phyloP scores from a whole-genome alignment of 2,113 vertebrate genomes.

The Monopterus albus region DNA sequence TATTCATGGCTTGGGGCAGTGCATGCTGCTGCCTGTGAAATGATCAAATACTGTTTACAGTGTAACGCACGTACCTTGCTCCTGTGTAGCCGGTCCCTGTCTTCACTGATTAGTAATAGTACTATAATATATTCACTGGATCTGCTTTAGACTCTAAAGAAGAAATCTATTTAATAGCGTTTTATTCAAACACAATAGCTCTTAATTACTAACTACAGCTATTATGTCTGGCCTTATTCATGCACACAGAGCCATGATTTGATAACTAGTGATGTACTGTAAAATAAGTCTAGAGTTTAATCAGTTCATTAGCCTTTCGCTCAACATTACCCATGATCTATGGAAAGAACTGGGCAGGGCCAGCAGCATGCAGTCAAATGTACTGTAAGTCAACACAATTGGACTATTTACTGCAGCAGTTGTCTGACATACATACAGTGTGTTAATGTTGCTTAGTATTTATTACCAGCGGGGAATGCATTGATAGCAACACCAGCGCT shows the following conservation, averaged over 20 bases:
- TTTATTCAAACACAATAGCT: constrained; percentile 3
- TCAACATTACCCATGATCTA: not conserved
- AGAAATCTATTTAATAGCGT: constrained; percentile 7
- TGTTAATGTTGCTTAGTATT: constrained; percentile 13
- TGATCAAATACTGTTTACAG: constrained; percentile 37
- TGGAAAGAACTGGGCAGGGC: constrained; percentile 19
- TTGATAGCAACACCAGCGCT: constrained; percentile 4
- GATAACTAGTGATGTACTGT: constrained; percentile 6
- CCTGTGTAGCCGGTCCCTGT: constrained; percentile 31
- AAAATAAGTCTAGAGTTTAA: constrained; percentile 25
- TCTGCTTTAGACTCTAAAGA: constrained; percentile 26
- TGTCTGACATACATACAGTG: constrained; percentile 1
- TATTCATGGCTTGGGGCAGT: constrained; percentile 31
- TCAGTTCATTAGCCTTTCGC: constrained; percentile 42
- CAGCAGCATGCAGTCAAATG: constrained; percentile 27
- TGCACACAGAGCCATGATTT: constrained; percentile 13
- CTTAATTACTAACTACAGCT: not conserved
- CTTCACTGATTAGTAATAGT: constrained; percentile 33
- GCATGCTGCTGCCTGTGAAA: constrained; percentile 31
- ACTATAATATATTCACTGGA: constrained; percentile 5
- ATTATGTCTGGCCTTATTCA: not conserved
- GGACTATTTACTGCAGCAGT: constrained; percentile 33
- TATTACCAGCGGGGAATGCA: constrained; percentile 20
- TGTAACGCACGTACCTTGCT: constrained; percentile 17
- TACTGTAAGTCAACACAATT: constrained; percentile 50